Evolutionary conservation across 1,140 invertebrate genomes (phyloP).

Genomic region (Microplitis mediator): DNA sequence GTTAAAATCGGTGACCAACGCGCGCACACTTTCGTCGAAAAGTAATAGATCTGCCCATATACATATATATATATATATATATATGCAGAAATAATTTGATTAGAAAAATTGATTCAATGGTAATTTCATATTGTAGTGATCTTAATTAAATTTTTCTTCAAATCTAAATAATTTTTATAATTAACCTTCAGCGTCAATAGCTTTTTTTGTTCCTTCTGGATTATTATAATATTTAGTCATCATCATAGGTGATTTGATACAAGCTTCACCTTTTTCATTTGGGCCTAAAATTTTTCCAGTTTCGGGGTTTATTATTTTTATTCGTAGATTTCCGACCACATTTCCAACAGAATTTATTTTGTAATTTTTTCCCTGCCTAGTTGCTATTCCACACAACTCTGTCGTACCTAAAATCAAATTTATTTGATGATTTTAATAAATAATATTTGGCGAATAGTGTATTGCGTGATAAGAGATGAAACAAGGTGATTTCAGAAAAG

Average conservation of each 20-base stretch:
- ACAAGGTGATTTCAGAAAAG: neutral
- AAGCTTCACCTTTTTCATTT: slow-evolving; percentile 57
- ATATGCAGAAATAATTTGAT: no score
- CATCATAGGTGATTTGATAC: slow-evolving; percentile 45
- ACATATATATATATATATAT: no score
- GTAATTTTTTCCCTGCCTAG: slow-evolving; percentile 1
- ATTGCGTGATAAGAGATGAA: neutral
- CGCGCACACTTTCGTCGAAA: no score
- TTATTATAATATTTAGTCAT: slow-evolving; percentile 48
- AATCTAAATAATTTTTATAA: neutral
- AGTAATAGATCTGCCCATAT: no score
- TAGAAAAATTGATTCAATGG: no score
- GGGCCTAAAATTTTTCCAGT: slow-evolving; percentile 50
- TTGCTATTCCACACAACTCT: slow-evolving; percentile 33
- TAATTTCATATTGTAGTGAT: no score
- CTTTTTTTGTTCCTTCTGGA: slow-evolving; percentile 56
- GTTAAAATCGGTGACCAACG: no score
- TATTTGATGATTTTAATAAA: neutral
- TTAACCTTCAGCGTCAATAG: slow-evolving; percentile 63
- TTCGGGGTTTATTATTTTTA: slow-evolving; percentile 51
- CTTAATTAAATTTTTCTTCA: no score
- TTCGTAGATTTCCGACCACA: slow-evolving; percentile 33
- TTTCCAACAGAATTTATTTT: slow-evolving; percentile 41
- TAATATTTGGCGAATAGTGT: neutral
- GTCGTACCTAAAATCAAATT: slow-evolving; percentile 40